Evolutionary conservation across 2,888 invertebrate genomes (phyloP), one percentile per base, ranked within the genome.

Genomic region (Drosophila rubida): DNA sequence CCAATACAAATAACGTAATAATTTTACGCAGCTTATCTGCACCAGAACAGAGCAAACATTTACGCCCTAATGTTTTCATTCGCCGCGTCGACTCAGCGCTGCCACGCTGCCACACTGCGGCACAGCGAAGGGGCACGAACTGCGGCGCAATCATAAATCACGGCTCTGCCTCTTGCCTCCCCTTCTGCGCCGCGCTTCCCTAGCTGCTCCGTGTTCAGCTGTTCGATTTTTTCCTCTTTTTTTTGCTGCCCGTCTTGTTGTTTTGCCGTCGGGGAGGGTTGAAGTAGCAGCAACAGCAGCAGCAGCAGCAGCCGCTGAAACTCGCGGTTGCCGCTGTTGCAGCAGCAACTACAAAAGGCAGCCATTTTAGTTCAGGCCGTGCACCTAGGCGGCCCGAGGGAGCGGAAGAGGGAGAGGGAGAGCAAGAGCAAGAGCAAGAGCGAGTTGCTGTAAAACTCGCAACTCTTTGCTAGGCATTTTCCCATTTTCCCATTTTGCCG

Each of bases 1-100:
- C 88, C 88, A 88, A 88, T 88, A 88, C 90, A 90, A 88, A 89
- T 86, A 89, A 88, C 84, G 84, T 88, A 86, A 90, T 90, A 86
- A 90, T 90, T 90, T 90, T 82, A 87, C 80, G 78, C 80, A 86
- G 90, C 90, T 90, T 90, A 90, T 90, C 90, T 89, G 80, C 88
- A 89, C 89, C 88, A 89, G 84, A 90, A 90, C 90, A 90, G 90
- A 86, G 78, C 90, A 90, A 90, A 90, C 90, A 90, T 90, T 90
- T 88, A 90, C 88, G 90, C 90, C 90, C 90, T 86, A 83, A 86
- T 87, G 90, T 79, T 90, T 85, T 88, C 88, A 89, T 84, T 87
- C 88, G 87, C 53, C 25, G 44, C 27, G 5, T 25, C 11, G 19
- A 23, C 16, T 14, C 49, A 49, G 19, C 14, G 3, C 6, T 4